Percentiles rank a stretch among this genome's conserved stretches.
These are phyloP conservation scores for Riptortus pedestris DNA, from an alignment of 1,140 invertebrate species.

Conservation along the genomic window DNA sequence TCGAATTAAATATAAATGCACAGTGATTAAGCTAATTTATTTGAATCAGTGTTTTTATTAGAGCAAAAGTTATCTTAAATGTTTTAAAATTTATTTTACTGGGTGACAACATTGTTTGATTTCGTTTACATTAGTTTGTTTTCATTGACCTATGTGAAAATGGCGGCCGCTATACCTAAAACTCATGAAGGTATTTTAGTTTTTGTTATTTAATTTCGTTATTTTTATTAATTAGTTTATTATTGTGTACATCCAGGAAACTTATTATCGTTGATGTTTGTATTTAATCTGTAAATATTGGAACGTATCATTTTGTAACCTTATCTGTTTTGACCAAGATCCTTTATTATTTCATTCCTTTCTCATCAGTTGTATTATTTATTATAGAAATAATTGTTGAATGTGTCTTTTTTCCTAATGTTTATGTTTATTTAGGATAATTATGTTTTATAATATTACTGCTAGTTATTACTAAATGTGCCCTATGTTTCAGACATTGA, in stretches of 20 bases:
- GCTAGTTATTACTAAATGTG: neutral
- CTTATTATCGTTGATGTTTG: neutral
- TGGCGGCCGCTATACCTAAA: neutral
- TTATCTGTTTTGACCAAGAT: neutral
- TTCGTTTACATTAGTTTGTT: too few relatives aligned
- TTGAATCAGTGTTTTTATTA: too few relatives aligned
- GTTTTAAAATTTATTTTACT: too few relatives aligned
- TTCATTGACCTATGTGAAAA: neutral
- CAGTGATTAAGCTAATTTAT: too few relatives aligned
- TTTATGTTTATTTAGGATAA: too few relatives aligned
- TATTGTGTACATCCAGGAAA: neutral
- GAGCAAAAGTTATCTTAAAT: too few relatives aligned
- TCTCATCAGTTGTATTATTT: neutral
- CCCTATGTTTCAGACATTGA: slow-evolving; percentile 66
- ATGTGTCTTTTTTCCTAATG: neutral
- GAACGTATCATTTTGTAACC: neutral
- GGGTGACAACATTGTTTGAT: too few relatives aligned
- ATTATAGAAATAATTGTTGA: neutral
- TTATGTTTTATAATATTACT: neutral
- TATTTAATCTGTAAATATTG: neutral
- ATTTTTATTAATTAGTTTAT: neutral
- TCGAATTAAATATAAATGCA: too few relatives aligned
- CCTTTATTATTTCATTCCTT: neutral
- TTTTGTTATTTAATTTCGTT: neutral
- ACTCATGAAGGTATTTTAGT: slow-evolving; percentile 14